Evolutionary conservation across 2,888 invertebrate genomes (phyloP), one percentile per base, ranked within the genome.

Genomic region (Sericinus montela): DNA sequence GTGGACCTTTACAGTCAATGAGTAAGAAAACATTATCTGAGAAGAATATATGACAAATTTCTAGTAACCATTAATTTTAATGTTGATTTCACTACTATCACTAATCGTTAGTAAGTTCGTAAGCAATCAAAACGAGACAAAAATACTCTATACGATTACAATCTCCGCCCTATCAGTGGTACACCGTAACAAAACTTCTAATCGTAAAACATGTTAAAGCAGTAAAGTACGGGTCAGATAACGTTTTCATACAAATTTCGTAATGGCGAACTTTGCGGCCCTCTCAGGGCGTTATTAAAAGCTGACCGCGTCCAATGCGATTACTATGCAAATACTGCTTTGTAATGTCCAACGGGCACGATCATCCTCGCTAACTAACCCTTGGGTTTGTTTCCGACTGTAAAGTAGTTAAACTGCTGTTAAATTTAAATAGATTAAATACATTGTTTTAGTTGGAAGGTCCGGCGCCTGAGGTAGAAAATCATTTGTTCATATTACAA

Each of bases 311-410:
- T 69, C 67, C 63, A 63, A 59, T 61, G 53, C 73, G 68, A 80
- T 84, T 83, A 80, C 75, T 78, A 84, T 84, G 84, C 81, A 82
- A 83, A 84, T 83, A 75, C 63, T 54, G 56, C 62, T 52, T 52
- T 62, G 67, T 70, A 69, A 80, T 73, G 79, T 69, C 63, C 67
- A 63, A 61, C 61, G 59, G 60, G 69, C 78, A 77, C 75, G 78
- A 74, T 65, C 65, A 60, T 53, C 56, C 42, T 30, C 37, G 29
- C 45, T 46, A 19, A 19, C 3, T 19, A 46, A 41, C 49, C 30
- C 47, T 47, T 47, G 39, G 38, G 35, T 46, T 32, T 30, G 38
- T 1, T 23, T 14, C 25, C 39, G 34, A 14, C 35, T 42, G 37
- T 42, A 45, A 48, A 30, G 13, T 41, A 34, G 19, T 47, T 40